Evolutionary conservation across 2,113 vertebrate genomes (phyloP), one percentile per base, ranked within the genome.

Genomic region (Anseranas semipalmata): DNA sequence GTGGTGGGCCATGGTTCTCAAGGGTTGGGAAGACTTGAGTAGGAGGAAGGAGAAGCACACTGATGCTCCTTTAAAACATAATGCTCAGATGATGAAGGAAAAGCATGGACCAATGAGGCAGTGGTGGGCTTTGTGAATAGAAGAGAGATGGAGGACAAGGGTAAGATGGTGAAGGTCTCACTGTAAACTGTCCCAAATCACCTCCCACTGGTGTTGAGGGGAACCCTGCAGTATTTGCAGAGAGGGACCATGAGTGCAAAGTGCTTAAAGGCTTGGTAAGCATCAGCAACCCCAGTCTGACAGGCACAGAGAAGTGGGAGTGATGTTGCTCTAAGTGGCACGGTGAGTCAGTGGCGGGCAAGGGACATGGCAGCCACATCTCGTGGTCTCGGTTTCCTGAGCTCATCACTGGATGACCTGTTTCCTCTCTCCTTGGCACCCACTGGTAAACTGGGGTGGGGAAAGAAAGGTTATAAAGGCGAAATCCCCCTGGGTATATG

Each of bases 231-330:
- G 84, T n/a, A 59, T 21, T 14, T 59, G 89, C 83, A 82, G 52
- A 74, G 90, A 50, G 50, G 93, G 77, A 84, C 80, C 62, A 19
- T 7, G 94, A 96, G 95, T 95, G 96, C 96, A 97, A 96, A 96
- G 88, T 96, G 92, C 96, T 95, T 95, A 87, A 95, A 95, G 95
- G 96, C 92, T 92, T 14, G 62, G 86, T 62, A 65, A 92, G 94
- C 80, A 7, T 50, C 55, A 93, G 78, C 81, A 91, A 87, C 79
- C 88, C 76, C 90, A 35, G 37, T 76, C n/a, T 68, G 84, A 87
- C 84, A 92, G 95, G 92, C 94, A 96, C 96, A 76, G 92, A 96
- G 92, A 76, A 62, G 84, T 15, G 91, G 81, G 80, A 83, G 53
- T 9, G 22, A 73, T 1, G 18, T 0, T 0, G 15, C 62, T 83